Base-by-base conservation (phyloP, 2,113 vertebrate species). In the Recurvirostra avosetta region DNA sequence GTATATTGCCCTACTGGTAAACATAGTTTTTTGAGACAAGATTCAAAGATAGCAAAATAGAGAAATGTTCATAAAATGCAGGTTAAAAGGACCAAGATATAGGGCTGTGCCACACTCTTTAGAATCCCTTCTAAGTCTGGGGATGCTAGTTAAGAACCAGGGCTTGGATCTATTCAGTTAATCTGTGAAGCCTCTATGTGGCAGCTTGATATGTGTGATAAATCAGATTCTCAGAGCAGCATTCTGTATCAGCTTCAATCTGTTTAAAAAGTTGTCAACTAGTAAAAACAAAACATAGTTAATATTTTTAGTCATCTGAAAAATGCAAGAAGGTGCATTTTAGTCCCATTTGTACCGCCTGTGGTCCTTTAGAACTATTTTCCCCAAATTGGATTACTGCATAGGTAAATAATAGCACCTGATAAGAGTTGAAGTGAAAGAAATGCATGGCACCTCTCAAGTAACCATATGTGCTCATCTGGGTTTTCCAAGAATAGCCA, bases 141-240 rank as follows among this genome's bases (percentile, higher is more conserved):
- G 20, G 20, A 50, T 73, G n/a, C 12, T 66, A 30, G 34, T 45
- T 74, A 88, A 45, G n/a, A 83, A 49, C 14, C 5, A 58, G 29
- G 34, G 12, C 55, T 86, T 59, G 20, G 50, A 76, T 38, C 41
- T 90, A 2, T 62, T 83, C 21, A 41, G 19, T 55, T 91, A 45
- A 58, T 62, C 56, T 93, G 3, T 52, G 56, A 78, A 84, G 59
- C n/a, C 47, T 73, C 63, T 40, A 11, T 55, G 49, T 79, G 83
- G 75, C 90, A 81, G 26, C 45, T 73, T 63, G 43, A 61, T 78
- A 90, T 29, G 21, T 49, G 53, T 94, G 38, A 59, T 29, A 94
- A 96, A 95, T 93, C 47, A 76, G 81, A 93, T 94, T 85, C 23
- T 91, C 77, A 93, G 78, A 96, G 73, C 84, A 95, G 67, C 1